A percentile compares a stretch with the other conserved stretches of the same genome.
These are phyloP conservation scores for Hylomyscus alleni DNA, from an alignment of 2,797 vertebrate genomes.

Conservation along the genomic window DNA sequence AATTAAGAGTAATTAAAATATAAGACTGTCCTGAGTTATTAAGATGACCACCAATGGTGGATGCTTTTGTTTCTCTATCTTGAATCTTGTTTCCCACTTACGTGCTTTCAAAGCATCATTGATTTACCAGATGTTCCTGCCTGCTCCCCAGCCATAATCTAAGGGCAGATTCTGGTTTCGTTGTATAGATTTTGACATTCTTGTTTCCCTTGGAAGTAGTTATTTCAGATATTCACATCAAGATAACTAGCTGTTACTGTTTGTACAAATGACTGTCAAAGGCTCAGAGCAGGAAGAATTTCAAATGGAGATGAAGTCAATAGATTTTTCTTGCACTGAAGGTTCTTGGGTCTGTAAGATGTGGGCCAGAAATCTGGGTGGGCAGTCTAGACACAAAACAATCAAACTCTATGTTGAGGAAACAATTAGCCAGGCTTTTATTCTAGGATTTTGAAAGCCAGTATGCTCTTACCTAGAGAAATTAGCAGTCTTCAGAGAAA, in stretches of 20 bases:
- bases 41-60: neutral
- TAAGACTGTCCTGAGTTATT: neutral
- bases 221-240: conserved; percentile 1
- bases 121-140: neutral
- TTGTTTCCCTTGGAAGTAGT: conserved; percentile 6
- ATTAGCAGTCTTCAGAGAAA: neutral
- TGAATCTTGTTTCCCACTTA: neutral
- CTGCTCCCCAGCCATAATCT: neutral
- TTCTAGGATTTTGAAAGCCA: neutral
- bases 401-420: neutral
- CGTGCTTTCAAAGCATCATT: neutral
- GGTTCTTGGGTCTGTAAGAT: neutral
- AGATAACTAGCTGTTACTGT: neutral
- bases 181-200: conserved; percentile 9
- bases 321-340: neutral
- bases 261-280: neutral
- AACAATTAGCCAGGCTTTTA: conserved; percentile 6
- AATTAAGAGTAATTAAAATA: neutral
- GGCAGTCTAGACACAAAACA: neutral
- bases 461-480: neutral
- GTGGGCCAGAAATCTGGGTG: neutral
- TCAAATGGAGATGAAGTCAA: neutral
- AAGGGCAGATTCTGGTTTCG: conserved; percentile 11
- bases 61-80: neutral
- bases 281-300: neutral